phyloP scores from a whole-genome alignment of 1,140 invertebrate genomes.

The Atta cephalotes region DNA sequence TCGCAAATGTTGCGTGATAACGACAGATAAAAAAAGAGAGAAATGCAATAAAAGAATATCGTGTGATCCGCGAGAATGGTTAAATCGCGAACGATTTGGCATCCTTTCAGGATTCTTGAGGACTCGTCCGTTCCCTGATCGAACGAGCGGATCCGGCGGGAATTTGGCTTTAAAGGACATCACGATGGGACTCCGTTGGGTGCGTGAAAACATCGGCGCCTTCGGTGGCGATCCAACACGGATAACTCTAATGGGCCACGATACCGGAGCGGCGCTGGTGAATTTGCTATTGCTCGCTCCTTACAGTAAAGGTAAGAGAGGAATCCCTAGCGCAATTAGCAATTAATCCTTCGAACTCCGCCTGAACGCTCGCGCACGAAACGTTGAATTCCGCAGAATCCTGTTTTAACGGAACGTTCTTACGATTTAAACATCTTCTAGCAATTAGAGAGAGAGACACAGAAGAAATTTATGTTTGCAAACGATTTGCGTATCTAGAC shows the following conservation, averaged over 20 bases:
- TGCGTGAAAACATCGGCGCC: constrained; percentile 91
- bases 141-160: constrained; percentile 86
- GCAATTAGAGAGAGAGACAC: not conserved
- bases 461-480: not conserved
- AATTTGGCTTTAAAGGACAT: constrained; percentile 92
- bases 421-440: not conserved
- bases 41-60: constrained; percentile 10
- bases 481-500: not conserved
- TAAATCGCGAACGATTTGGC: constrained; percentile 49
- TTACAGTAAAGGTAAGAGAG: constrained; percentile 88
- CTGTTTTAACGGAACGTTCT: not conserved
- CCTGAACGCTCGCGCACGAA: not conserved
- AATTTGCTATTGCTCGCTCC: constrained; percentile 94
- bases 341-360: constrained; percentile 3
- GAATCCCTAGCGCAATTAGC: not conserved
- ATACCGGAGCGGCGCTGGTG: constrained; percentile 93
- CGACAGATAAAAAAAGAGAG: not conserved
- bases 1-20: constrained; percentile 7
- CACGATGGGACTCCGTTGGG: constrained; percentile 91
- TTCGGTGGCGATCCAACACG: constrained; percentile 93
- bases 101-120: constrained; percentile 89
- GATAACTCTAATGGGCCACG: constrained; percentile 95
- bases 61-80: constrained; percentile 2
- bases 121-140: constrained; percentile 87
- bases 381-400: not conserved